Evolutionary conservation across 2,888 invertebrate genomes (phyloP).

Genomic region (Troilus luridus): DNA sequence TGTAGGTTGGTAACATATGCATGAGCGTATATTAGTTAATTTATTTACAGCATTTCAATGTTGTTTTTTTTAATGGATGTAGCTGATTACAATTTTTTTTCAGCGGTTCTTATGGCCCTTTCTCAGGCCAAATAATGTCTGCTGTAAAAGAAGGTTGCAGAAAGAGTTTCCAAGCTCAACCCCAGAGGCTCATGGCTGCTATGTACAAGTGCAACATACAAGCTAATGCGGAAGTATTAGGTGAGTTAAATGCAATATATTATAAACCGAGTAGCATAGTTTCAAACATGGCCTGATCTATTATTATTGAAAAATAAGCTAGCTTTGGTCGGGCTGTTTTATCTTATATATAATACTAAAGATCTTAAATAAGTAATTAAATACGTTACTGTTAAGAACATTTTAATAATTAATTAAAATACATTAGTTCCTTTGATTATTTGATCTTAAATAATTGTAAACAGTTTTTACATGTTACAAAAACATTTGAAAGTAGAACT

Average conservation of each 20-base stretch:
- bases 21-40: not conserved
- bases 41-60: not conserved
- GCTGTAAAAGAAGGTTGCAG: slow-evolving; percentile 90
- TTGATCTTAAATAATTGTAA: too few species aligned
- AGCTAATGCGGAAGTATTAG: slow-evolving; percentile 88
- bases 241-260: slow-evolving; percentile 74
- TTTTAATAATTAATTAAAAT: too few species aligned
- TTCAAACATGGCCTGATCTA: too few species aligned
- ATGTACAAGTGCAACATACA: slow-evolving; percentile 91
- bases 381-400: too few species aligned
- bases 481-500: too few species aligned
- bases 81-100: slow-evolving; percentile 42
- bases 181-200: slow-evolving; percentile 93
- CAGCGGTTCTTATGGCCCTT: slow-evolving; percentile 71
- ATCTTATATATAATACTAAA: too few species aligned
- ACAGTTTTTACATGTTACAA: too few species aligned
- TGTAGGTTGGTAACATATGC: slow-evolving; percentile 24
- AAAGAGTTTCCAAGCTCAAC: slow-evolving; percentile 89
- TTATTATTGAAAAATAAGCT: too few species aligned
- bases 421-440: too few species aligned
- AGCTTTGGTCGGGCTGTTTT: too few species aligned
- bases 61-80: not conserved
- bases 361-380: too few species aligned
- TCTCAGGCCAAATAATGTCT: slow-evolving; percentile 91
- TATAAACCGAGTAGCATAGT: not conserved